phyloP scores from a whole-genome alignment of 2,113 vertebrate species.

The Hippoglossus stenolepis region DNA sequence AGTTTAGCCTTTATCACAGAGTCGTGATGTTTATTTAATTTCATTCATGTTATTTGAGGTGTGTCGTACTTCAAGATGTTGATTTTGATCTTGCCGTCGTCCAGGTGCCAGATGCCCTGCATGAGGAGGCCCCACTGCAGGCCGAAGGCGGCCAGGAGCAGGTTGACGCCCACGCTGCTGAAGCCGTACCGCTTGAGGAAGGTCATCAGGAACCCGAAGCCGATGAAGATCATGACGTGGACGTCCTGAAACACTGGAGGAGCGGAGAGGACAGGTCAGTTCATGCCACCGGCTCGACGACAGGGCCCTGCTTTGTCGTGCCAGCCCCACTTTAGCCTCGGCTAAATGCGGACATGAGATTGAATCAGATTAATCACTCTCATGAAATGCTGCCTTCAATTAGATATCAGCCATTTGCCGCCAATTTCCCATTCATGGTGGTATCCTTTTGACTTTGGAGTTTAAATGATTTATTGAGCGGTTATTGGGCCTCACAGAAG shows the following conservation, averaged over 20 bases:
- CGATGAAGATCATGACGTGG: slow-evolving; percentile 97
- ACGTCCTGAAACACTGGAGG: slow-evolving; percentile 93
- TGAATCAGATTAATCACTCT: slow-evolving; percentile 18
- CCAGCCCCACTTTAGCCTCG: background rate
- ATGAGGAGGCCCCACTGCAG: slow-evolving; percentile 93
- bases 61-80: slow-evolving; percentile 79
- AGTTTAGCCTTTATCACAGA: too few species aligned
- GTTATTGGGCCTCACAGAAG: slow-evolving; percentile 18
- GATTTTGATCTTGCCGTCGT: slow-evolving; percentile 76
- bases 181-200: slow-evolving; percentile 96
- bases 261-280: slow-evolving; percentile 27
- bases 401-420: background rate
- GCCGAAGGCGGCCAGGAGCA: slow-evolving; percentile 93
- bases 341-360: slow-evolving; percentile 18
- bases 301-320: slow-evolving; percentile 1
- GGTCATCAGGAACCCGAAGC: slow-evolving; percentile 98
- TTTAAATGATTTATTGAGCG: slow-evolving; percentile 34
- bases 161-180: slow-evolving; percentile 92
- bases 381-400: slow-evolving; percentile 1
- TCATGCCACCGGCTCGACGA: background rate
- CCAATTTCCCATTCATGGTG: background rate
- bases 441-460: slow-evolving; percentile 6
- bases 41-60: too few species aligned
- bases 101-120: slow-evolving; percentile 86
- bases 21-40: too few species aligned